phyloP scores from a whole-genome alignment of 1,140 invertebrate species.

The Plodia interpunctella region DNA sequence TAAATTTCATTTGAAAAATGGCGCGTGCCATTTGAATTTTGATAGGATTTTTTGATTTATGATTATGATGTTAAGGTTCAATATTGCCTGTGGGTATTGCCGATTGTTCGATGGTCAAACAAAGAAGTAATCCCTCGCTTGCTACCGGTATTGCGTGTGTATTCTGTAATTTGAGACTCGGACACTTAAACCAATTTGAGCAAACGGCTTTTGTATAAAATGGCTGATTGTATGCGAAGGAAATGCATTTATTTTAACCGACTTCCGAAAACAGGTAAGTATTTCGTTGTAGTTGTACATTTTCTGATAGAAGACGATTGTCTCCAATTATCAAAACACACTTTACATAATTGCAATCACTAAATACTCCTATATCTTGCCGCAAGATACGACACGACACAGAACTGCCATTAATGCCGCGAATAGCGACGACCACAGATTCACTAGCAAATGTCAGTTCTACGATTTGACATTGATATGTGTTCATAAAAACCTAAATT shows the following conservation, averaged over 20 bases:
- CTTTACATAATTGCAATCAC: no score
- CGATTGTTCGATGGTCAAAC: slow-evolving; percentile 8
- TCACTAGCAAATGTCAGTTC: no score
- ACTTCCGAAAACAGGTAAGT: no score
- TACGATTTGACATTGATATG: no score
- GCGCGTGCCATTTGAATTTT: slow-evolving; percentile 15
- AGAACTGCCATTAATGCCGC: no score
- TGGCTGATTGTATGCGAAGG: background rate
- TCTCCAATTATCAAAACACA: no score
- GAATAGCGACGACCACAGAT: no score
- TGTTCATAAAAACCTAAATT: no score
- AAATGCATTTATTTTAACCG: background rate
- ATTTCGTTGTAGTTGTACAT: no score
- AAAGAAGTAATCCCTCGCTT: slow-evolving; percentile 1
- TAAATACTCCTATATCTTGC: no score
- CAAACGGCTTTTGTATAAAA: background rate
- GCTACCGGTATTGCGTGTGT: slow-evolving; percentile 16
- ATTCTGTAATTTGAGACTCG: slow-evolving; percentile 9
- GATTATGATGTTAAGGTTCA: background rate
- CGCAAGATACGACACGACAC: no score
- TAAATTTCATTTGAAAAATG: slow-evolving; percentile 22
- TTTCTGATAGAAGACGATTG: no score
- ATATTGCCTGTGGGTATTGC: background rate
- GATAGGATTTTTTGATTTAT: background rate
- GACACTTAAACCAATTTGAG: background rate